Evolutionary conservation across 2,113 vertebrate species (phyloP), one percentile per base, ranked within the genome.

Genomic region (Petromus typicus): DNA sequence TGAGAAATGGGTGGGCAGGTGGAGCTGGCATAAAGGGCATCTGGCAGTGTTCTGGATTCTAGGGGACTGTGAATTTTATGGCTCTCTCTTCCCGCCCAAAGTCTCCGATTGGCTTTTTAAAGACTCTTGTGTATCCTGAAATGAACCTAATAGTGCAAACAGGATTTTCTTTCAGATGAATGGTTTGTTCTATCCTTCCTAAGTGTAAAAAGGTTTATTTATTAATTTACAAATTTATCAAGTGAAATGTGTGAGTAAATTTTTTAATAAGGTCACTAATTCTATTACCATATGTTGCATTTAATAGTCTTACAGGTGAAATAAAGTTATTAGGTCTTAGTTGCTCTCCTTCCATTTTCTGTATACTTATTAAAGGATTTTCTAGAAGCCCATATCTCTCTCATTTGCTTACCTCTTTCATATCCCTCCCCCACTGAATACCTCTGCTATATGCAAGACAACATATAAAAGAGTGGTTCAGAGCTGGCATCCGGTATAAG

Each of bases 221-320:
- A 97, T 94, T 95, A 96, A 96, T 89, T 95, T 48, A 78, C 93
- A 95, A 95, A 94, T 98, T 96, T 95, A 96, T 97, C 82, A 97
- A 94, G 67, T 95, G 86, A 87, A 97, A 96, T 96, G 71, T 95
- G 82, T 95, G 91, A 95, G 83, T 96, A 95, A 95, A 95, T 90
- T 69, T 97, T 95, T 97, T 95, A 97, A 96, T 95, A 97, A 95
- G 96, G 95, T 94, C 96, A 93, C 89, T 96, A 96, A 95, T 96
- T 97, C 86, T 61, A 87, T 94, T 95, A 85, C 20, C 73, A 69
- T 82, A 86, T 91, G 89, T 84, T 97, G 82, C 94, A 94, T 83
- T 97, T 97, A 97, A 96, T 86, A 95, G 83, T 67, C 63, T 96
- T 97, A 95, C 95, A 95, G 93, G 84, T 78, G 89, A 95, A 94